Conservation (phyloP, 2,888 invertebrate species). For the Troilus luridus region DNA sequence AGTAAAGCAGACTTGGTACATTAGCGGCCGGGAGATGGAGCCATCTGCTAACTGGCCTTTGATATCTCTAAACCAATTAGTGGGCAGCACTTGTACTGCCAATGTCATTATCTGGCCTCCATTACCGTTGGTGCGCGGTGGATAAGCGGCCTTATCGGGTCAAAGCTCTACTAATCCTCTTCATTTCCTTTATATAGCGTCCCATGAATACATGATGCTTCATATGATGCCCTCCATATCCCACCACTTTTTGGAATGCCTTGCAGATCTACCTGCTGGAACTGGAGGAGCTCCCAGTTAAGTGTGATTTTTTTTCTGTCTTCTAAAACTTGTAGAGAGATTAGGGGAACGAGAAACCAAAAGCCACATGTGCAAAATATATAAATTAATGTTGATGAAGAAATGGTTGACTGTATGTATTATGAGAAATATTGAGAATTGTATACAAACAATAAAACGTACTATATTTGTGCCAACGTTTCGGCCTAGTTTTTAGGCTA, state of each 20-base stretch:
- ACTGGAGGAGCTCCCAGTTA: neutral
- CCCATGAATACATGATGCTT: neutral
- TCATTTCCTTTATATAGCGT: neutral
- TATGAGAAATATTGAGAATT: too few species aligned
- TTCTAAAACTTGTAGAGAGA: neutral
- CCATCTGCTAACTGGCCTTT: constrained; percentile 48
- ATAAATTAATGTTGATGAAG: too few species aligned
- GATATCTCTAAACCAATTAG: constrained; percentile 41
- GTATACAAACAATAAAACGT: too few species aligned
- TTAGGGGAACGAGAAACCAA: too few species aligned
- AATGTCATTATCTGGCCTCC: constrained; percentile 36
- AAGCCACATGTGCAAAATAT: too few species aligned
- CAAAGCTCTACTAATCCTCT: constrained; percentile 9
- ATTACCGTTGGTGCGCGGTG: neutral
- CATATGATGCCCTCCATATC: neutral
- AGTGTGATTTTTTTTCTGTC: neutral
- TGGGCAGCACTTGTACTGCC: neutral
- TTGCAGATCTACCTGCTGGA: neutral
- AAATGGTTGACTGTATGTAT: too few species aligned
- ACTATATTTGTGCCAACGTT: too few species aligned
- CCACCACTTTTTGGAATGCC: neutral
- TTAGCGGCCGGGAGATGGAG: neutral
- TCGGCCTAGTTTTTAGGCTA: too few species aligned
- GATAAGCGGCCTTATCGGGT: constrained; percentile 29
- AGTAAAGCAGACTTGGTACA: neutral